Base-by-base conservation (phyloP, 2,113 vertebrate species). In the Tylochromis polylepis region DNA sequence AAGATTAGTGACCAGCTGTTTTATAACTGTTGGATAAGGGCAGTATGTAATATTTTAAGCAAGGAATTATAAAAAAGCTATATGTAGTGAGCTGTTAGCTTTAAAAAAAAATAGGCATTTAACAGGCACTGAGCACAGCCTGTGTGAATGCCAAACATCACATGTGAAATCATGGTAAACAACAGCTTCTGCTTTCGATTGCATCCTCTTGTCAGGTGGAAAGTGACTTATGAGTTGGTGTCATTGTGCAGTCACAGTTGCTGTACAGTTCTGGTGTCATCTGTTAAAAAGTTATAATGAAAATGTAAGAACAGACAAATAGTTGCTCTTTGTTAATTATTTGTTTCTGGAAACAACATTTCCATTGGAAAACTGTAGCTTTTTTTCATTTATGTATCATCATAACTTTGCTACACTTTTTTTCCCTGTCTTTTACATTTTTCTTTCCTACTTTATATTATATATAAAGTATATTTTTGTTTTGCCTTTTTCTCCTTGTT, bases 81-180 rank as follows among this genome's bases (percentile, higher is more conserved):
- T 27, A 27, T 49, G 41, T 18, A 29, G 8, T 56, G 81, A 49
- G 67, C 22, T 49, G 41, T 18, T 29, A 43, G 12, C n/a, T 65
- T 46, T 18, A 5, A 11, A 49, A 49, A 49, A 49, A 49, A 20
- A 18, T 0, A 9, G 67, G 67, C 51, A 36, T 83, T 43, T 79
- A 70, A 49, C 59, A 82, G 90, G 29, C 59, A 67, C 31, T 85
- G 11, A 27, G 38, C 29, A 53, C 8, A 43, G 72, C 77, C 62
- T 78, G 81, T 38, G 41, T 4, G 6, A 82, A 81, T 29, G 57
- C 62, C 41, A 86, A 88, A 60, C 58, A 34, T 34, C 22, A 20
- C 16, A 79, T 24, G 11, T 81, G 57, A 70, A 88, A 89, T 72
- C 60, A 79, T 83, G 58, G 77, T 82, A 91, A 91, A 89, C 78